Conservation (phyloP, 1,140 invertebrate genomes). For the Calephelis virginiensis region DNA sequence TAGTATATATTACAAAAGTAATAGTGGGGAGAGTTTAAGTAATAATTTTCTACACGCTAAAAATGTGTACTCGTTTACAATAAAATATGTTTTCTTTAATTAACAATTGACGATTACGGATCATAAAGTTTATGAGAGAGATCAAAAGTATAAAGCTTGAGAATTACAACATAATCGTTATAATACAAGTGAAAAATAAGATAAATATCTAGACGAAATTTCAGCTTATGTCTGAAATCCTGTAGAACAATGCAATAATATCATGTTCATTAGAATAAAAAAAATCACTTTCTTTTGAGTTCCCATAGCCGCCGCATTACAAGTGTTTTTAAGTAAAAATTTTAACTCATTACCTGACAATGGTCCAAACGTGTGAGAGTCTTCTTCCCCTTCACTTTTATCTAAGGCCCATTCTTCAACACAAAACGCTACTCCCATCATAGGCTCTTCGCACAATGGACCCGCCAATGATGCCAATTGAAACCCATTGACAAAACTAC, state of each 20-base stretch:
- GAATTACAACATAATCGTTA: background rate
- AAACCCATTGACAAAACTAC: constrained; percentile 95
- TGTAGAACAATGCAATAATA: background rate
- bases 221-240: background rate
- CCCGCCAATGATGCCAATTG: constrained; percentile 94
- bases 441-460: constrained; percentile 96
- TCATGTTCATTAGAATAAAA: constrained; percentile 4
- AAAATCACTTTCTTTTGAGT: constrained; percentile 7
- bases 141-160: background rate
- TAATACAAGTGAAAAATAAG: background rate
- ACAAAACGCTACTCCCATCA: constrained; percentile 95
- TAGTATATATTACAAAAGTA: no score
- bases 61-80: no score
- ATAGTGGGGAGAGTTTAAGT: no score
- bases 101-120: background rate
- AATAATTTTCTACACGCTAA: no score
- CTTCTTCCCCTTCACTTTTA: constrained; percentile 71
- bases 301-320: background rate
- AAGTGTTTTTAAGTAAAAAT: constrained; percentile 13
- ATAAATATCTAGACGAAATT: background rate
- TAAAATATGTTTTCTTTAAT: background rate
- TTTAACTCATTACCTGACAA: constrained; percentile 72
- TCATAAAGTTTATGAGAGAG: background rate
- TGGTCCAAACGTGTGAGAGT: constrained; percentile 75
- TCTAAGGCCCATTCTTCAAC: constrained; percentile 88